A percentile compares a stretch with the other conserved stretches of the same genome.
Evolutionary conservation across 1,140 invertebrate genomes (phyloP).

Genomic region (Conus ventricosus): DNA sequence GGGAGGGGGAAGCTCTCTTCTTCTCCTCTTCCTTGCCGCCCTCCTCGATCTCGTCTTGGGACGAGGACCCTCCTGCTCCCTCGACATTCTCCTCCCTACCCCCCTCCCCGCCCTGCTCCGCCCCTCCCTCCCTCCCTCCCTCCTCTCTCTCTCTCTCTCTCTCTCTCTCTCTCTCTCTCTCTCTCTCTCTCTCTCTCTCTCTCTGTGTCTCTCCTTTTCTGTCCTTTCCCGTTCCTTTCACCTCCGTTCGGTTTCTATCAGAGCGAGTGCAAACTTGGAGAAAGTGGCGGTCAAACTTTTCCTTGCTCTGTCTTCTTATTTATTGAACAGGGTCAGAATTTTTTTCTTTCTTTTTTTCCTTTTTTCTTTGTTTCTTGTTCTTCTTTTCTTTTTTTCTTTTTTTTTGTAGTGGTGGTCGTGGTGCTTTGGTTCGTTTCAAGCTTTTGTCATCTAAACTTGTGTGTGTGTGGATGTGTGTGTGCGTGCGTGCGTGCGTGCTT

Average conservation of each 20-base stretch:
- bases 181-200: slow-evolving; percentile 10
- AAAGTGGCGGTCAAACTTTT: too few species aligned
- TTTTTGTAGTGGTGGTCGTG: neutral
- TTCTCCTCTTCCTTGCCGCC: neutral
- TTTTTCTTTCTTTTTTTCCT: neutral
- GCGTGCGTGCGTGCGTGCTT: too few species aligned
- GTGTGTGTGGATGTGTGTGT: too few species aligned
- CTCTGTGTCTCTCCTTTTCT: neutral
- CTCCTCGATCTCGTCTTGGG: neutral
- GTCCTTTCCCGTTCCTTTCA: neutral
- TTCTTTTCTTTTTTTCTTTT: neutral
- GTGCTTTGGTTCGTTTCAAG: too few species aligned
- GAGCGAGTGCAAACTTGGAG: too few species aligned
- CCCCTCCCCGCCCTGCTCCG: neutral
- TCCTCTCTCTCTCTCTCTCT: neutral
- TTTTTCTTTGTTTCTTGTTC: neutral
- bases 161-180: neutral
- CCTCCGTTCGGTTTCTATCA: too few species aligned
- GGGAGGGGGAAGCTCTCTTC: too few species aligned
- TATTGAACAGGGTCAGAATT: neutral
- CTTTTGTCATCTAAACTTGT: too few species aligned
- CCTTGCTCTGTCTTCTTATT: too few species aligned
- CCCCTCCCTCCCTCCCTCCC: too few species aligned
- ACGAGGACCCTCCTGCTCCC: neutral
- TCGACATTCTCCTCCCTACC: neutral